Evolutionary conservation across 2,113 vertebrate species (phyloP).

Genomic region (Pithys albifrons): DNA sequence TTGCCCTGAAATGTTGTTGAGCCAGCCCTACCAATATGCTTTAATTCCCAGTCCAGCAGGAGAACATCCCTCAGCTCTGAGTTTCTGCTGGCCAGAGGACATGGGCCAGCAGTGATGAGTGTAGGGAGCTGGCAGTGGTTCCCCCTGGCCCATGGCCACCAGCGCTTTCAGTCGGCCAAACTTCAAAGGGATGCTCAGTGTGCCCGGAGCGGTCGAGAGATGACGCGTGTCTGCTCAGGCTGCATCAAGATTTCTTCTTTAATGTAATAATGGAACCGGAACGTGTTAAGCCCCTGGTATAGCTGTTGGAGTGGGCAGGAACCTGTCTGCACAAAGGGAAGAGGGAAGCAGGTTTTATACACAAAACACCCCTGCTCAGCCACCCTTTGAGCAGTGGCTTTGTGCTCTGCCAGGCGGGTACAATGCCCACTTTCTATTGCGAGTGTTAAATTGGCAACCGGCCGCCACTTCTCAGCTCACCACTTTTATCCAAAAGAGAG

Average conservation of each 20-base stretch:
- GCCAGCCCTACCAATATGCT: not conserved
- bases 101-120: not conserved
- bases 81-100: not conserved
- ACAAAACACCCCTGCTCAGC: constrained; percentile 2
- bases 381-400: constrained; percentile 32
- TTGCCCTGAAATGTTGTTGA: constrained; percentile 26
- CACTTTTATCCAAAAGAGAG: constrained; percentile 3
- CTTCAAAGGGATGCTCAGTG: constrained; percentile 31
- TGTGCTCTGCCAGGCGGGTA: constrained; percentile 40
- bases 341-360: constrained; percentile 29
- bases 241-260: not conserved
- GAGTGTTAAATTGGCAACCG: not conserved
- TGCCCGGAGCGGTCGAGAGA: not conserved
- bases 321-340: not conserved
- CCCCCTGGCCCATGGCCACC: constrained; percentile 6
- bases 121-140: not conserved
- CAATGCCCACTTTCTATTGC: constrained; percentile 33
- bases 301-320: not conserved
- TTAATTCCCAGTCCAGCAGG: not conserved
- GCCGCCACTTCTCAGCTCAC: not conserved
- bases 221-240: constrained; percentile 11
- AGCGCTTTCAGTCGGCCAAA: not conserved
- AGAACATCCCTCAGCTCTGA: not conserved
- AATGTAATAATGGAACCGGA: not conserved
- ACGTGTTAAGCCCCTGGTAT: not conserved